Base-by-base conservation (phyloP, 2,797 vertebrate genomes). In the Orientallactaga sibirica region DNA sequence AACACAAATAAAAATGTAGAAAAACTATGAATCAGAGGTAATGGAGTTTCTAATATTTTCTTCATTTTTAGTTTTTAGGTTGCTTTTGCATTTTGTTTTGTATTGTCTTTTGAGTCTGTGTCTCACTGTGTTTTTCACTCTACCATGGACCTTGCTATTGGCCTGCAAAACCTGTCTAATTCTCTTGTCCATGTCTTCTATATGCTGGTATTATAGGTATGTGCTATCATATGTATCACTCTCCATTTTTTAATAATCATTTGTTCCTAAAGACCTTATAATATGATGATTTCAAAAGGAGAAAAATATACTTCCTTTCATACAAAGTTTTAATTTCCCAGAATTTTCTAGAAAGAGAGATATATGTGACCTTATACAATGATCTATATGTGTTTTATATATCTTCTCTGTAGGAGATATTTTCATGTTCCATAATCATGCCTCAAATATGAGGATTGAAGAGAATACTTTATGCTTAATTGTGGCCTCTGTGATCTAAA, bases 311-410 rank as follows among this genome's bases (percentile, higher is more conserved):
- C 16, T 89, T 89, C 85, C 12, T 18, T 33, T 80, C 29, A 24
- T 61, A n/a, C 5, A 41, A 22, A 66, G 3, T 24, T 27, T 66
- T 55, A 66, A 64, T 55, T 88, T 62, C 71, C 66, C 20, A 67
- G n/a, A 61, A 94, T 73, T 91, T 92, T 88, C 82, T 91, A 85
- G 55, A 84, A 86, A 91, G 67, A 37, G 25, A 3, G 20, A 55
- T 92, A 2, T 0, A 9, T 89, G 24, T 84, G 62, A 83, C 22
- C 74, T 84, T 74, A 37, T 16, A 6, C 15, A n/a, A 10, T 84
- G 12, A 66, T 74, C 12, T 33, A 12, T 62, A 14, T 68, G 71
- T 91, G 15, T 41, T 92, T 80, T 27, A 58, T 6, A 0, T 14
- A 4, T 24, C 3, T 91, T 93, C 62, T 68, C 12, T 90, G 52